Evolutionary conservation across 2,113 vertebrate genomes (phyloP), one percentile per base, ranked within the genome.

Genomic region (Trinectes maculatus): DNA sequence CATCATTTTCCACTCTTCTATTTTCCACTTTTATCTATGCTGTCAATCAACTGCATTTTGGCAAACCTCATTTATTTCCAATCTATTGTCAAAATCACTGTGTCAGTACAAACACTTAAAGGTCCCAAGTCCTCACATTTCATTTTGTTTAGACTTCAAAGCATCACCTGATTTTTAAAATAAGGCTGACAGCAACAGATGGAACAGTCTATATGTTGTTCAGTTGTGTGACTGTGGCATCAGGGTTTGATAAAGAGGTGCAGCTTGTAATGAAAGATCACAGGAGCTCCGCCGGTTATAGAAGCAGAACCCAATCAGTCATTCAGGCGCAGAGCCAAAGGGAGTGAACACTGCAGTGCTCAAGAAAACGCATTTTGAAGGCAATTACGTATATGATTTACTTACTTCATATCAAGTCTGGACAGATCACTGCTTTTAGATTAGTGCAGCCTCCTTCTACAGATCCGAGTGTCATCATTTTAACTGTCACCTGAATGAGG

Each of bases 181-280:
- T 47, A 19, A 52, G 33, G 36, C 48, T 53, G 77, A 69, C 49
- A 79, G 58, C 37, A 57, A 16, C 48, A 55, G 39, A n/a, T n/a
- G n/a, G 46, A 61, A 48, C 21, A 47, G 9, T 49, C 37, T 31
- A 64, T 48, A 61, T 61, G 77, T 58, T 52, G 34, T 4, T 9
- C 31, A 58, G 47, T 64, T 53, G 10, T 71, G 71, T 48, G 28
- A 33, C 49, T 51, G 54, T 6, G 4, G 63, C 34, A 18, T 51
- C 47, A 40, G 75, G 48, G 52, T 58, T 75, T 75, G 67, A 69
- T 26, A 22, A 26, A 5, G 53, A 83, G 55, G 71, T 72, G 59
- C 74, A 67, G 65, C 61, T 60, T 5, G 54, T 53, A 71, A 83
- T 74, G 58, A 76, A 54, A 82, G 72, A 87, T 80, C 70, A 84